Evolutionary conservation across 2,888 invertebrate genomes (phyloP), one percentile per base, ranked within the genome.

Genomic region (Scelioninae gen. 2): DNA sequence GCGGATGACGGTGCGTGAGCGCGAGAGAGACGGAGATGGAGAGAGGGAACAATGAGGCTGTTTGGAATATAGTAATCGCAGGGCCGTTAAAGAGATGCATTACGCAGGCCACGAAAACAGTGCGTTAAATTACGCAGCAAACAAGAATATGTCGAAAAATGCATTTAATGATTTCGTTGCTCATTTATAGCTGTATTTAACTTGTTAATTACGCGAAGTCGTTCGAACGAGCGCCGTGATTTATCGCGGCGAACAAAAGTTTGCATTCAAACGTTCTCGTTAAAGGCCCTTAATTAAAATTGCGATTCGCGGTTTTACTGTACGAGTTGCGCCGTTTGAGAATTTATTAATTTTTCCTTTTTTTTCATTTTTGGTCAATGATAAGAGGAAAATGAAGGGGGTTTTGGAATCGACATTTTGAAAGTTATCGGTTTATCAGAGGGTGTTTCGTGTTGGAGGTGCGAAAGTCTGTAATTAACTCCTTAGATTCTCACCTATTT

Each of bases 1-100:
- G n/a, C n/a, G n/a, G n/a, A n/a, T n/a, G n/a, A n/a, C n/a, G n/a
- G n/a, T n/a, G n/a, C n/a, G n/a, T n/a, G n/a, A n/a, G n/a, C n/a
- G n/a, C n/a, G n/a, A n/a, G n/a, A n/a, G n/a, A n/a, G n/a, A n/a
- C n/a, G n/a, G n/a, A n/a, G n/a, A n/a, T n/a, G n/a, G n/a, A 61
- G 72, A 75, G 68, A 64, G 60, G 39, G 68, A 74, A 75, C 75
- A 75, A 75, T 72, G 64, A 50, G 68, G 67, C 35, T 60, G 55
- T 11, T 64, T 61, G 53, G 55, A 57, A 70, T 74, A 65, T 67
- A 70, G 69, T 64, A 55, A 73, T 73, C 65, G 48, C 57, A 35
- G 46, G 64, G 43, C 57, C 64, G 55, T 68, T 61, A 45, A 67
- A 57, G 46, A 63, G 70, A 67, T 63, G 37, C 58, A 68, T 71